These are phyloP conservation scores for Cygnus olor DNA, from an alignment of 2,797 vertebrate genomes.

Conservation along the genomic window DNA sequence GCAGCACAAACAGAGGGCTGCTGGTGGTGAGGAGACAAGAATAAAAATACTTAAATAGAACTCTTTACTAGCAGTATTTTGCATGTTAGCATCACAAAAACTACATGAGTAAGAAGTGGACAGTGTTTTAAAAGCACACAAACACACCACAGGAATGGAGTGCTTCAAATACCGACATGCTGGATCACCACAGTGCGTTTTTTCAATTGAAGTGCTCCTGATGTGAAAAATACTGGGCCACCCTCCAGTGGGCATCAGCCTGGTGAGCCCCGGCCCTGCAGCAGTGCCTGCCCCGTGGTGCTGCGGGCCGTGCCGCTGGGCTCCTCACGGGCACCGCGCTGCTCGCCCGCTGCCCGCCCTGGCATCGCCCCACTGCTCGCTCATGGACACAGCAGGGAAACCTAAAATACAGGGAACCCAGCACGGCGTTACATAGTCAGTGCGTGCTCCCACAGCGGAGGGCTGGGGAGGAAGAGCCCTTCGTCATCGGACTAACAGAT, in stretches of 20 bases:
- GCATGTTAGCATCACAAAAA: background rate
- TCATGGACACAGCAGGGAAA: too few relatives aligned
- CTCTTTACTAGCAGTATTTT: background rate
- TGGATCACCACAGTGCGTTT: fast-evolving
- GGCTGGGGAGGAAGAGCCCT: background rate
- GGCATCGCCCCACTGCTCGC: too few relatives aligned
- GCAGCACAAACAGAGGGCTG: constrained; percentile 45
- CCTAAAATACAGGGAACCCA: too few relatives aligned
- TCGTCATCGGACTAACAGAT: fast-evolving
- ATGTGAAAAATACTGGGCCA: constrained; percentile 28
- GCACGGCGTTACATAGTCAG: too few relatives aligned
- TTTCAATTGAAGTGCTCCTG: constrained; percentile 15
- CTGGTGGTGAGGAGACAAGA: constrained; percentile 23
- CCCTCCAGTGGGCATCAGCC: background rate
- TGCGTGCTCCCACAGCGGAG: background rate
- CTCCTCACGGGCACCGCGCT: too few relatives aligned
- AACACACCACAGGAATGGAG: background rate
- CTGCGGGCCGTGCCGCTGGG: too few relatives aligned
- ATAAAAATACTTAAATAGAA: background rate
- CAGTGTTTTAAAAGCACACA: background rate
- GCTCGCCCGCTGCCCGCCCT: too few relatives aligned
- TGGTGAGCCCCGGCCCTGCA: background rate
- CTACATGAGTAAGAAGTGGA: background rate
- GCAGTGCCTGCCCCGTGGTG: background rate
- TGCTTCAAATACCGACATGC: background rate